Percentiles rank a stretch among this genome's conserved stretches.
Conservation (phyloP, 2,113 vertebrate genomes). For the Tachysurus vachellii region DNA sequence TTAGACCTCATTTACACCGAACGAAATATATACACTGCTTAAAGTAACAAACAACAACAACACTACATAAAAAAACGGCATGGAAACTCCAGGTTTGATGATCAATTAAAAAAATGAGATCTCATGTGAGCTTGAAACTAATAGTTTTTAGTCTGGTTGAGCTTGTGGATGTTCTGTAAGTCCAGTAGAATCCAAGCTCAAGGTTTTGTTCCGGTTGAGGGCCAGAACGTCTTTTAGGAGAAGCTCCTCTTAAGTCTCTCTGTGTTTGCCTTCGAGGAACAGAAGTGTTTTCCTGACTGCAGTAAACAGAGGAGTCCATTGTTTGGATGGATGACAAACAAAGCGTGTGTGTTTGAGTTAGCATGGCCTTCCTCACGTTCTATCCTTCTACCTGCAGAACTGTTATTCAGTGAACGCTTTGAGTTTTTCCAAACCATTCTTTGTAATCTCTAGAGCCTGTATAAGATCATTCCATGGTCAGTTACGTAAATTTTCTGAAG, state of each 20-base stretch:
- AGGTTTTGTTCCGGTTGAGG: too few relatives aligned
- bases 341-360: background rate
- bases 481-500: too few relatives aligned
- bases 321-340: too few relatives aligned
- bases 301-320: too few relatives aligned
- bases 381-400: background rate
- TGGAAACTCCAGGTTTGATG: background rate
- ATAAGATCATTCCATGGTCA: background rate
- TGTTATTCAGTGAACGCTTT: background rate
- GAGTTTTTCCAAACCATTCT: background rate
- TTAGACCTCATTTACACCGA: slow-evolving; percentile 25
- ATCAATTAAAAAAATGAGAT: background rate
- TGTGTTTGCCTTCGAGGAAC: too few relatives aligned
- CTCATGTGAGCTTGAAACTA: background rate
- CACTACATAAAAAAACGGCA: background rate
- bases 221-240: too few relatives aligned
- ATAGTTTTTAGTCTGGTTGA: too few relatives aligned
- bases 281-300: too few relatives aligned
- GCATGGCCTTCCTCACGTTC: background rate
- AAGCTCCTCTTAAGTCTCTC: too few relatives aligned
- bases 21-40: background rate
- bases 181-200: too few relatives aligned
- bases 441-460: background rate
- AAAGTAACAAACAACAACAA: too few relatives aligned
- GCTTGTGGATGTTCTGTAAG: too few relatives aligned